Base-by-base conservation (phyloP, 2,888 invertebrate species). In the Sesia apiformis region DNA sequence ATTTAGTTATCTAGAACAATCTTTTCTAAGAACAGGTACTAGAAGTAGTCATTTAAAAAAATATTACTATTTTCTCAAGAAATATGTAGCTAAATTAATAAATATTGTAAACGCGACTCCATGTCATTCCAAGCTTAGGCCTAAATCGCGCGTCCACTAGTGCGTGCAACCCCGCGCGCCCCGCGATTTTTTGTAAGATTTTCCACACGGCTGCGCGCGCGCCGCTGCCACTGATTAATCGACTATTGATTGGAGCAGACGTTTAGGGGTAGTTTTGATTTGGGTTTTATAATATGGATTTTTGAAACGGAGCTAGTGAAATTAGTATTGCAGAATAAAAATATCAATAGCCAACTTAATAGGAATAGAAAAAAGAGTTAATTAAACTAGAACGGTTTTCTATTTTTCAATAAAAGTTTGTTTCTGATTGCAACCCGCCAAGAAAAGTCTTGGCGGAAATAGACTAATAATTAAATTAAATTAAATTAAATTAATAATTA, bases 121-220 rank as follows among this genome's bases (percentile, higher is more conserved):
- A 76, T 51, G 39, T 51, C 59, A 59, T 53, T 59, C 40, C 39
- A 67, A 63, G 72, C 60, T 70, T 58, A 58, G 61, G 66, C 74
- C 72, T 70, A 75, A 77, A 73, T 73, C 70, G 69, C 67, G 62
- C 60, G 72, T 72, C 75, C 79, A 75, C 59, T 67, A 78, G 81
- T 73, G 85, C 87, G 87, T 84, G 60, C 76, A 62, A 58, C 55
- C 60, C 59, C 61, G 57, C 60, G 54, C 62, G 56, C 60, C 66
- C 59, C 55, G 76, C 78, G 77, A 81, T 88, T 88, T 88, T 88
- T 88, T 87, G 87, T 83, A 87, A 87, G 87, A 87, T 86, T 87
- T 87, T 85, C 83, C 84, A 76, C 79, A 75, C 72, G 80, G 74
- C 62, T 84, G 85, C 85, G 86, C 78, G 58, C 66, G 81, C 84